Base-by-base conservation (phyloP, 2,888 invertebrate species). In the Diploptera punctata region DNA sequence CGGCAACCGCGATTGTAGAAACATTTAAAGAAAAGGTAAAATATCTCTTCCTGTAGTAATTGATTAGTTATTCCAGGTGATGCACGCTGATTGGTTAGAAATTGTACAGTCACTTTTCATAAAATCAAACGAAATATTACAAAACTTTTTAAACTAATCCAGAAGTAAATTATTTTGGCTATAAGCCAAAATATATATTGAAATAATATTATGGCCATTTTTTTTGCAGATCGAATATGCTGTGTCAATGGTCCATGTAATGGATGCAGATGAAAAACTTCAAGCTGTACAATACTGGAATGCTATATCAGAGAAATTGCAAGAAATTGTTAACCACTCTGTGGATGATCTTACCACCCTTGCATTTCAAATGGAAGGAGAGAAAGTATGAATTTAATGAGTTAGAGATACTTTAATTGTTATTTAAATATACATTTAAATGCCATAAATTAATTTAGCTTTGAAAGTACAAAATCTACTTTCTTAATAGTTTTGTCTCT, bases 241-340 rank as follows among this genome's bases (percentile, higher is more conserved):
- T n/a, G 77, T 80, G 1, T 69, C 74, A 3, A 76, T 80, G 72
- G 80, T 80, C 33, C 77, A 78, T 10, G 74, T 69, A 13, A 79
- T 80, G 79, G 67, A 73, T 33, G 77, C 79, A 19, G 78, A 78
- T 57, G 79, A 80, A 62, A 79, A 80, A 49, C 70, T 80, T 3
- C 75, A 78, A 76, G 80, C 80, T 52, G 80, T 80, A 5, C 78
- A 79, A 29, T 78, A 77, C 68, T 80, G 80, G 80, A 80, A 80
- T 74, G 73, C 77, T 31, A 76, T 80, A 9, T 80, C 79, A 2
- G 79, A 79, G 67, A 77, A 77, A 67, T 74, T 80, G 9, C 80
- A 80, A 74, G 79, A 78, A 61, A 80, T 80, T 68, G 78, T 80
- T 18, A 80, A 80, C 67, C 77, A 76, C 65, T 79, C 79, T 70